Evolutionary conservation across 2,113 vertebrate genomes (phyloP).

Genomic region (Channa argus): DNA sequence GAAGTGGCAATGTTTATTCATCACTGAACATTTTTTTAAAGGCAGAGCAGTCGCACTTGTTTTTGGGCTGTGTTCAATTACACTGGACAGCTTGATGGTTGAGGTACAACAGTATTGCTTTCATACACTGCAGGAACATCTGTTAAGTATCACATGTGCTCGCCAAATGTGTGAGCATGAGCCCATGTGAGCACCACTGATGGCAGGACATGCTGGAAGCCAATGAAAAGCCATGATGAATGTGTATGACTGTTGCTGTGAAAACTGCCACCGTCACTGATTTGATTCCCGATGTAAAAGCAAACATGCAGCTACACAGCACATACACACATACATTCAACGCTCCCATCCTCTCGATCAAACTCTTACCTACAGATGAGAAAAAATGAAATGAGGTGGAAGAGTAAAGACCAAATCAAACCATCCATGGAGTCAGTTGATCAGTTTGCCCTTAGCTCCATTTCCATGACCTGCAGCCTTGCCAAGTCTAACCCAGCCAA

Average conservation of each 20-base stretch:
- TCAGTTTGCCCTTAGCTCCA: constrained; percentile 57
- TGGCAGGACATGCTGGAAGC: constrained; percentile 61
- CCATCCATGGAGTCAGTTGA: constrained; percentile 83
- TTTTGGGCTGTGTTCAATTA: constrained; percentile 51
- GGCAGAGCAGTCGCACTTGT: constrained; percentile 45
- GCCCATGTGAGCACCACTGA: constrained; percentile 47
- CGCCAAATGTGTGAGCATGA: constrained; percentile 37
- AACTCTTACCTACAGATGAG: constrained; percentile 46
- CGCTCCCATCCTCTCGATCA: constrained; percentile 18
- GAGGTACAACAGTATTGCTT: constrained; percentile 51
- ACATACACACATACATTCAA: constrained; percentile 4
- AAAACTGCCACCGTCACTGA: constrained; percentile 52
- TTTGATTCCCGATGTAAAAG: constrained; percentile 29
- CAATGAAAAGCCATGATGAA: constrained; percentile 48
- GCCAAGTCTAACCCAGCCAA: constrained; percentile 56
- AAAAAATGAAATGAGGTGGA: constrained; percentile 59
- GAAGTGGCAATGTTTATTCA: constrained; percentile 53
- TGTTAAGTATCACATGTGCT: constrained; percentile 58
- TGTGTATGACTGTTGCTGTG: constrained; percentile 35
- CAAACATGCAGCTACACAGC: constrained; percentile 30
- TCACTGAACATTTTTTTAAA: constrained; percentile 48
- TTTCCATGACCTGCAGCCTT: constrained; percentile 59
- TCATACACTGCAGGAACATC: constrained; percentile 56
- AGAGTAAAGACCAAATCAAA: constrained; percentile 80
- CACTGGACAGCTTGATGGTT: constrained; percentile 26